Percentiles rank a stretch among this genome's conserved stretches.
phyloP scores from a whole-genome alignment of 2,113 vertebrate species.

The Fukomys damarensis region DNA sequence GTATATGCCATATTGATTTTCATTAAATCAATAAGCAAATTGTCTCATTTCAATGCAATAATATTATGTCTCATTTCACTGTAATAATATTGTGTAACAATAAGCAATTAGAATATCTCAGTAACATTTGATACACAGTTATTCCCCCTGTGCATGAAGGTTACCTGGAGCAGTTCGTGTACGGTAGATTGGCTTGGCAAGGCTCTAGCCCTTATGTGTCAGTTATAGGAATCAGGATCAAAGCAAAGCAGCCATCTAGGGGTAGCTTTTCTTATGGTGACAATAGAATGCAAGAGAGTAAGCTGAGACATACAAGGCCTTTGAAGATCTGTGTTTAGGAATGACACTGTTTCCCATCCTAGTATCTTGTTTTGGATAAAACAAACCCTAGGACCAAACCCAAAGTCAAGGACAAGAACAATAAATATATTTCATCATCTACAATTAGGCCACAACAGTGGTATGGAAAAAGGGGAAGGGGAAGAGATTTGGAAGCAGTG shows the following conservation, averaged over 20 bases:
- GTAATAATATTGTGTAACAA: not conserved
- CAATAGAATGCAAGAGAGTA: not conserved
- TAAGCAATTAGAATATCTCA: not conserved
- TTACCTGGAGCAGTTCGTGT: not conserved
- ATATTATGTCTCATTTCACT: not conserved
- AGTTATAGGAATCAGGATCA: not conserved
- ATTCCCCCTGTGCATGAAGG: not conserved
- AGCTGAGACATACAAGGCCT: not conserved
- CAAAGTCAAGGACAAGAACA: not conserved
- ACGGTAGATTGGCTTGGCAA: no score
- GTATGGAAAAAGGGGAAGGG: fast-evolving
- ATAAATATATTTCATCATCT: no score
- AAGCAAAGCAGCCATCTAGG: not conserved
- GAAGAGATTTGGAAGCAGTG: not conserved
- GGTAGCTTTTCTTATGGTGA: not conserved
- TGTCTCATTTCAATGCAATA: not conserved
- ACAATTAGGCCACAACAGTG: not conserved
- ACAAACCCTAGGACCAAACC: not conserved
- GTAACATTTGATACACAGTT: not conserved
- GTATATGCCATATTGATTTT: not conserved
- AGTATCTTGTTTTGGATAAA: not conserved
- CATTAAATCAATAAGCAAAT: not conserved
- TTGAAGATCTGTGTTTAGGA: not conserved
- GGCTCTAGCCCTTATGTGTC: fast-evolving
- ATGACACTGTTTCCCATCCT: not conserved